Percentiles rank a stretch among this genome's conserved stretches.
These are phyloP conservation scores for Zaprionus camerounensis DNA, from an alignment of 1,140 invertebrate genomes.

Conservation along the genomic window DNA sequence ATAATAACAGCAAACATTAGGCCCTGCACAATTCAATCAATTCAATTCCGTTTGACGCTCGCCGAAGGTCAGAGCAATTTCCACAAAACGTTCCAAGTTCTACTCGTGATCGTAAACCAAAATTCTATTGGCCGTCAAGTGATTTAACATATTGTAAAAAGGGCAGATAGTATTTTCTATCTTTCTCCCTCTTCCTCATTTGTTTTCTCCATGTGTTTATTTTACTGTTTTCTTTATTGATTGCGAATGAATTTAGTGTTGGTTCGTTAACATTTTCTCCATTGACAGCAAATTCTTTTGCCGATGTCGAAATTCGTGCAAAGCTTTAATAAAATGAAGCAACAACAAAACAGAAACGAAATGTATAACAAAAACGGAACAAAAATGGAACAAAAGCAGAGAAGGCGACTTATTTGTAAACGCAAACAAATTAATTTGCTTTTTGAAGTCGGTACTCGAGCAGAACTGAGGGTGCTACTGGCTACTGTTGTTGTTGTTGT, in stretches of 20 bases:
- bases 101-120: conserved; percentile 32
- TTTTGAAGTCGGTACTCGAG: conserved; percentile 26
- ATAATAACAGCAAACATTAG: conserved; percentile 64
- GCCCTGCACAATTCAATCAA: conserved; percentile 68
- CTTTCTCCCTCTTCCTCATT: conserved; percentile 40
- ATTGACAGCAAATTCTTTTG: conserved; percentile 64
- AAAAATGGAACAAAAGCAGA: conserved; percentile 38
- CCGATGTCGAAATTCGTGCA: conserved; percentile 72
- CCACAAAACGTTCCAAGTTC: conserved; percentile 15
- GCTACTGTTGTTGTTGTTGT: not conserved
- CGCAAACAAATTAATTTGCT: conserved; percentile 57
- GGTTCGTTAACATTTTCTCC: conserved; percentile 59
- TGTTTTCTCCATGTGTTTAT: conserved; percentile 13
- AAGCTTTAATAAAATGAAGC: conserved; percentile 53
- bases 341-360: conserved; percentile 18
- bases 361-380: not conserved
- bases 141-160: conserved; percentile 32
- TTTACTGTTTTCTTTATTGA: conserved; percentile 47
- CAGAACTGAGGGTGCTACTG: conserved; percentile 20
- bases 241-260: conserved; percentile 62
- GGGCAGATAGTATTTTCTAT: not conserved
- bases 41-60: conserved; percentile 20
- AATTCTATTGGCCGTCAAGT: conserved; percentile 47
- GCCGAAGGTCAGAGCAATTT: conserved; percentile 70
- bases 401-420: conserved; percentile 59